Evolutionary conservation across 2,888 invertebrate genomes (phyloP).

Genomic region (Raillietiella orientalis): DNA sequence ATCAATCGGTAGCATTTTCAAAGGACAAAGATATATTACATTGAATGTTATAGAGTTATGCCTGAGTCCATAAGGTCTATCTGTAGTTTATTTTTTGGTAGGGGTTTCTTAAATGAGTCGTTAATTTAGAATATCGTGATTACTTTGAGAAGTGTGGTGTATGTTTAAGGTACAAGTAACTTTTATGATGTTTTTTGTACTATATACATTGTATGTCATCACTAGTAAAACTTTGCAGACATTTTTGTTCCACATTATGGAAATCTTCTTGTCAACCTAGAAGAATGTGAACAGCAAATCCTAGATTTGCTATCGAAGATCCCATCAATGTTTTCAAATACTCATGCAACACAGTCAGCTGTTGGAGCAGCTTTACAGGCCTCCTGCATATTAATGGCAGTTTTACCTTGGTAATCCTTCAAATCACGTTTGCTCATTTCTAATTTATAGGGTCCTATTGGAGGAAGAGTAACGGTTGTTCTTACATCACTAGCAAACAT

Average conservation of each 20-base stretch:
- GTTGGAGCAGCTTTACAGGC: conserved; percentile 76
- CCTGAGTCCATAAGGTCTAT: too few relatives aligned
- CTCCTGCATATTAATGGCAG: conserved; percentile 16
- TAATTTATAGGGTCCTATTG: conserved; percentile 38
- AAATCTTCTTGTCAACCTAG: conserved; percentile 62
- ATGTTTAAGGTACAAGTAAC: too few relatives aligned
- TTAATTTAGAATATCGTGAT: too few relatives aligned
- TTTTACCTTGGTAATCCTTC: neutral
- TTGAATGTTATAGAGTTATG: too few relatives aligned
- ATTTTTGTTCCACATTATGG: conserved; percentile 80
- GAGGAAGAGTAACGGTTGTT: conserved; percentile 80
- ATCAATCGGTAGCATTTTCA: too few relatives aligned
- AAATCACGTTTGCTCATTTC: neutral
- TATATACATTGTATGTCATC: too few relatives aligned
- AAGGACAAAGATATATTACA: too few relatives aligned
- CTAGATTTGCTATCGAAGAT: conserved; percentile 37
- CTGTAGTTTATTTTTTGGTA: too few relatives aligned
- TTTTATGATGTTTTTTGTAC: too few relatives aligned
- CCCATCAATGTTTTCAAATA: conserved; percentile 29
- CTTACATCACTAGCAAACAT: conserved; percentile 38
- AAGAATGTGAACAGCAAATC: conserved; percentile 43
- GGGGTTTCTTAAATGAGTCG: too few relatives aligned
- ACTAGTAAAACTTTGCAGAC: conserved; percentile 33
- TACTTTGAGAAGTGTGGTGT: too few relatives aligned
- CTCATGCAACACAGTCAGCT: conserved; percentile 39